Percentiles rank a stretch among this genome's conserved stretches.
Evolutionary conservation across 1,140 invertebrate genomes (phyloP).

Genomic region (Melanaphis sacchari): DNA sequence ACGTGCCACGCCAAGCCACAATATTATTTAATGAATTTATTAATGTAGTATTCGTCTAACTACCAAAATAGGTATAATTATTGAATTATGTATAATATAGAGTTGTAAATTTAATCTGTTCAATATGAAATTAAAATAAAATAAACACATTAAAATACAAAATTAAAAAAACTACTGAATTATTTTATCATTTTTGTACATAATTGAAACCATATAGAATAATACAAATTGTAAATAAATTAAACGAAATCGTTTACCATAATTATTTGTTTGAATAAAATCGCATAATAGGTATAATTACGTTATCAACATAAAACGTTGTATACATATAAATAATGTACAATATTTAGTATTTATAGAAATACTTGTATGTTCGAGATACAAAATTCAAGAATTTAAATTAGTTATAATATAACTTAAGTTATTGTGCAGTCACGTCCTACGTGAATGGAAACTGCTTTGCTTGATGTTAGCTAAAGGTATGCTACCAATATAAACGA

Average conservation of each 20-base stretch:
- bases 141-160: not conserved
- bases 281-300: not conserved
- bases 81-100: no score
- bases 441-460: slow-evolving; percentile 4
- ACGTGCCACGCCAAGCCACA: no score
- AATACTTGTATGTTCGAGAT: not conserved
- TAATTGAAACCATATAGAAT: not conserved
- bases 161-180: not conserved
- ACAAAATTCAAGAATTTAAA: not conserved
- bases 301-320: not conserved
- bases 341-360: not conserved
- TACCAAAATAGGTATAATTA: not conserved
- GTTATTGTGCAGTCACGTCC: not conserved
- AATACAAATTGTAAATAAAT: not conserved
- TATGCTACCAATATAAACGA: not conserved
- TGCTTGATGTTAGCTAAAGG: not conserved
- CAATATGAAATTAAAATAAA: not conserved
- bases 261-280: not conserved
- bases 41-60: not conserved
- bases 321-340: not conserved
- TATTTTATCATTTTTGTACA: not conserved
- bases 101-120: no score
- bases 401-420: not conserved
- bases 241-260: not conserved
- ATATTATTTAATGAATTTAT: no score